A percentile compares a stretch with the other conserved stretches of the same genome.
Evolutionary conservation across 2,797 vertebrate species (phyloP).

Genomic region (Benthosema pterotum): DNA sequence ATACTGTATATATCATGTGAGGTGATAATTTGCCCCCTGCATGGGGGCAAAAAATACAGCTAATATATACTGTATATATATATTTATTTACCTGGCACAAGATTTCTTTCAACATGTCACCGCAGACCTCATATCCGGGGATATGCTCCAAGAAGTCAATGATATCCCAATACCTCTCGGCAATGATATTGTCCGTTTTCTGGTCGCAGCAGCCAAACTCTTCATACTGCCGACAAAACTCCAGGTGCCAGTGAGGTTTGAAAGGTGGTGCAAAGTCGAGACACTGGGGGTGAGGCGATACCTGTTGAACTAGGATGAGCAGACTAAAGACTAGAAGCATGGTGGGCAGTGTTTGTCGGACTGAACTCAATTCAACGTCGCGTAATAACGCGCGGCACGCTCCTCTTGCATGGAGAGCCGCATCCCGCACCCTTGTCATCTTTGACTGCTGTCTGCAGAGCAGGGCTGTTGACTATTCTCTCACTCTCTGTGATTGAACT

Average conservation of each 20-base stretch:
- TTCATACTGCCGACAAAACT: slow-evolving; percentile 85
- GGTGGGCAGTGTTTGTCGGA: slow-evolving; percentile 6
- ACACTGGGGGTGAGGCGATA: slow-evolving; percentile 84
- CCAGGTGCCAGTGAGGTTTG: slow-evolving; percentile 77
- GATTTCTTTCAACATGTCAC: slow-evolving; percentile 82
- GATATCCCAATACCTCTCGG: slow-evolving; percentile 83
- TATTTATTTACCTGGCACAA: slow-evolving; percentile 88
- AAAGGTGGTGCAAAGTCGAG: slow-evolving; percentile 86
- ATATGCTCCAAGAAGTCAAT: slow-evolving; percentile 79
- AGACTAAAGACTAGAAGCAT: slow-evolving; percentile 12
- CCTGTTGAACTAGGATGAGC: slow-evolving; percentile 39
- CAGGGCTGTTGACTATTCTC: no score
- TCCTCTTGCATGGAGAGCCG: slow-evolving; percentile 18
- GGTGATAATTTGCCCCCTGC: no score
- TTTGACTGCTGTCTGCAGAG: slow-evolving; percentile 9
- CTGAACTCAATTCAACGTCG: slow-evolving; percentile 16
- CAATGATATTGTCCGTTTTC: slow-evolving; percentile 77
- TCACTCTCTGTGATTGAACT: no score
- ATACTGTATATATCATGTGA: no score
- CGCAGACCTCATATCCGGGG: slow-evolving; percentile 68
- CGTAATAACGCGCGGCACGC: slow-evolving; percentile 49
- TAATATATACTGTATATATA: no score
- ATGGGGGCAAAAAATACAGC: no score
- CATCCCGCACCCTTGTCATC: slow-evolving; percentile 62
- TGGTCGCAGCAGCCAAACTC: slow-evolving; percentile 88